phyloP scores from a whole-genome alignment of 1,140 invertebrate genomes.

The Drosophila arawakana region DNA sequence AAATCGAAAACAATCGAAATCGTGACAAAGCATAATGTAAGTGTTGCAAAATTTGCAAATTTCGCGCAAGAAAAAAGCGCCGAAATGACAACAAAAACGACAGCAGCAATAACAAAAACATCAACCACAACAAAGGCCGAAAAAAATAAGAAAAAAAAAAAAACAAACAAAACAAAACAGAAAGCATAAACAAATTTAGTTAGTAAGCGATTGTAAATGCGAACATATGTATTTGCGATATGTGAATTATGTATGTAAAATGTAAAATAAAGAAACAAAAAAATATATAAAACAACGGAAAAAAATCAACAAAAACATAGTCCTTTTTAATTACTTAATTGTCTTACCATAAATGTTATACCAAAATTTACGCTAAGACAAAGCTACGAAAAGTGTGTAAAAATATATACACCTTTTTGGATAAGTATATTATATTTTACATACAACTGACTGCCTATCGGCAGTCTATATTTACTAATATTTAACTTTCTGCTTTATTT shows the following conservation, averaged over 20 bases:
- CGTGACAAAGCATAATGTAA: constrained; percentile 73
- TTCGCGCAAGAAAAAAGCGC: constrained; percentile 49
- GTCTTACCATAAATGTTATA: too few species aligned
- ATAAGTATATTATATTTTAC: too few species aligned
- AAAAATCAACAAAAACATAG: background rate
- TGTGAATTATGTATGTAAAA: constrained; percentile 80
- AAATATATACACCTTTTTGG: too few species aligned
- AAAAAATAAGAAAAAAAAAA: constrained; percentile 50
- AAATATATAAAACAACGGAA: constrained; percentile 74
- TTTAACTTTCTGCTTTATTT: too few species aligned
- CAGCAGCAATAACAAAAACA: constrained; percentile 20
- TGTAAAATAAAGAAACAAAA: constrained; percentile 82
- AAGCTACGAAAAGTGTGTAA: too few species aligned
- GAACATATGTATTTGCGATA: constrained; percentile 70
- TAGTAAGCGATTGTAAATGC: constrained; percentile 76
- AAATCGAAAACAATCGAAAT: constrained; percentile 50
- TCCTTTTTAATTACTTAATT: background rate
- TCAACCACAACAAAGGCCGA: constrained; percentile 49
- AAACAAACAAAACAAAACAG: too few species aligned
- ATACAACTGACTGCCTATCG: too few species aligned
- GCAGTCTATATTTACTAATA: too few species aligned
- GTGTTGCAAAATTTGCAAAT: constrained; percentile 48
- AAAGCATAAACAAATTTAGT: constrained; percentile 74
- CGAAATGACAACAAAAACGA: constrained; percentile 13
- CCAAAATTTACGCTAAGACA: too few species aligned